These are phyloP conservation scores for Scolopax mira DNA, from an alignment of 2,113 vertebrate genomes.

Conservation along the genomic window DNA sequence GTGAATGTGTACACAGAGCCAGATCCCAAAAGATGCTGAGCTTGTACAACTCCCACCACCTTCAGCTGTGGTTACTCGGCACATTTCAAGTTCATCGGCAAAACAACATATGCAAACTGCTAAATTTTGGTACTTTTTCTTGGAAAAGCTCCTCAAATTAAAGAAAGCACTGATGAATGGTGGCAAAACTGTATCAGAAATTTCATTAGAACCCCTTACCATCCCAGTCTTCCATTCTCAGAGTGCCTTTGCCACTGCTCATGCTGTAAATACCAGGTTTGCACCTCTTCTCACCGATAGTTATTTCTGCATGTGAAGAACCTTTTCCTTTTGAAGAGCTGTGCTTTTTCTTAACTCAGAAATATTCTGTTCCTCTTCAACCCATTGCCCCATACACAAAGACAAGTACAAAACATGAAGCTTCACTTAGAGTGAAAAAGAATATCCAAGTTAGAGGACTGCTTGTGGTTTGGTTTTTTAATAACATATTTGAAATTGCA, in stretches of 20 bases:
- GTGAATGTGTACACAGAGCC: slow-evolving; percentile 4
- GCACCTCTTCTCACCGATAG: not conserved
- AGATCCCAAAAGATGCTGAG: slow-evolving; percentile 44
- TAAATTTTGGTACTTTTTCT: not conserved
- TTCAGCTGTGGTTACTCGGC: slow-evolving; percentile 17
- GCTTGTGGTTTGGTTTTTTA: not conserved
- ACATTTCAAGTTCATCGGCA: slow-evolving; percentile 21
- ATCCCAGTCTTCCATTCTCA: not conserved
- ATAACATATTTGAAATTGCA: not conserved
- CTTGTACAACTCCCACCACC: not conserved
- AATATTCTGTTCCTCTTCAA: not conserved
- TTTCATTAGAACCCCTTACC: not conserved
- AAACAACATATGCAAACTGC: not conserved
- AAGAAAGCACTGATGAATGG: not conserved
- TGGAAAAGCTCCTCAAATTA: not conserved
- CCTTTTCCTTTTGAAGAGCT: not conserved
- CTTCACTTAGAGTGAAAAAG: not conserved
- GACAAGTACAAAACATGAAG: not conserved
- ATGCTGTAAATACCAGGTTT: not conserved
- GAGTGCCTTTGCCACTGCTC: not conserved
- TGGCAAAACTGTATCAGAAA: not conserved
- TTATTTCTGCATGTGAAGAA: not conserved
- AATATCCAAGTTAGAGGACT: not conserved
- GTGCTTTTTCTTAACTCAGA: not conserved
- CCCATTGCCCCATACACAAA: not conserved